These are phyloP conservation scores for Polyploca ridens DNA, from an alignment of 2,888 invertebrate species.

Conservation along the genomic window DNA sequence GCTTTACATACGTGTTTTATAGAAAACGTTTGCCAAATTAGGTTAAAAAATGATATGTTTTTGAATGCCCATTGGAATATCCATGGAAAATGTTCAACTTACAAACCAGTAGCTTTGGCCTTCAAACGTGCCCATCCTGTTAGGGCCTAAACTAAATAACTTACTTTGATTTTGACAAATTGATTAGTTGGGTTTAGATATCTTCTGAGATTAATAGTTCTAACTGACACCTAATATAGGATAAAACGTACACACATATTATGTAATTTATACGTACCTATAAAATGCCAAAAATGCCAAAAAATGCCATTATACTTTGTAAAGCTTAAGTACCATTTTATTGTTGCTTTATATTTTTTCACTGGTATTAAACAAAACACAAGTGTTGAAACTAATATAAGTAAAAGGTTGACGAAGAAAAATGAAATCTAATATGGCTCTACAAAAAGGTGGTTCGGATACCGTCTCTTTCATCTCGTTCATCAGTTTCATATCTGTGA, in stretches of 20 bases:
- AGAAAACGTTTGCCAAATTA: not conserved
- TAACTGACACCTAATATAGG: not conserved
- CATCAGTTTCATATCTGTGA: slow-evolving; percentile 3
- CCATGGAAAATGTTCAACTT: too few relatives aligned
- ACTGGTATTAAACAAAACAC: not conserved
- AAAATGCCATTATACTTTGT: too few relatives aligned
- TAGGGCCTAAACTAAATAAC: too few relatives aligned
- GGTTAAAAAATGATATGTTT: not conserved
- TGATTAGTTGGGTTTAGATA: too few relatives aligned
- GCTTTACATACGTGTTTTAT: not conserved
- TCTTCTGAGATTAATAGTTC: not conserved
- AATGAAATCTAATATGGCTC: not conserved
- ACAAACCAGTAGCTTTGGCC: too few relatives aligned
- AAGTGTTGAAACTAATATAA: slow-evolving; percentile 1
- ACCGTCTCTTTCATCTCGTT: slow-evolving; percentile 1
- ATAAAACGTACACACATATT: not conserved
- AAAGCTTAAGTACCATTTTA: not conserved
- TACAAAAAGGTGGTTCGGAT: not conserved
- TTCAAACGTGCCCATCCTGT: too few relatives aligned
- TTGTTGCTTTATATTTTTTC: not conserved
- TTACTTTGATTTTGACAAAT: too few relatives aligned
- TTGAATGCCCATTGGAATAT: not conserved
- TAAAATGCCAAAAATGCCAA: too few relatives aligned
- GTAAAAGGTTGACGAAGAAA: slow-evolving; percentile 5
- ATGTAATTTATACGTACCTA: too few relatives aligned